Base-by-base conservation (phyloP, 2,113 vertebrate genomes). In the Corvus hawaiiensis region DNA sequence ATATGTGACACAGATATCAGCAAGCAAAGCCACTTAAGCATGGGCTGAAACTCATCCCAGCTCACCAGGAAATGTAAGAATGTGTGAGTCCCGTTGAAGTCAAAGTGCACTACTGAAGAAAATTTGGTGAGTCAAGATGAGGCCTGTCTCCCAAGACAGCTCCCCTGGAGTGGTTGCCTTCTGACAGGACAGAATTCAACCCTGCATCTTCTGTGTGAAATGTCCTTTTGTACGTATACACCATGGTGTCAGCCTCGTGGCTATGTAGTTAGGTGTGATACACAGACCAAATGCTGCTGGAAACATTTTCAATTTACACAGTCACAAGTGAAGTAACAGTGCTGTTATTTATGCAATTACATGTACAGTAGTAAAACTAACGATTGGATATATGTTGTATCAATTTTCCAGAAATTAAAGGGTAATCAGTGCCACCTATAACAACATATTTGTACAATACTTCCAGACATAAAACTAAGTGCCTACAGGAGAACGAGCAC, bases 281-380 rank as follows among this genome's bases (percentile, higher is more conserved):
- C 26, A 71, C 48, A 84, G 44, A 80, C 17, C 61, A 48, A 80
- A 88, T 21, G 15, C 52, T 88, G 39, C 52, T 63, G 59, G 78
- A 93, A 85, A 86, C 35, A 72, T 64, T 69, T 75, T 89, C 39
- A 92, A 49, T 84, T 83, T 92, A 87, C 27, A 77, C 28, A 90
- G 55, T 64, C 73, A 74, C 66, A 68, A 80, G n/a, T 46, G 64
- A 92, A 92, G 82, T 74, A 95, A 94, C 90, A 80, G 72, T 92
- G 68, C 52, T 10, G 39, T 93, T 95, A 87, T 64, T 78, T 83
- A 59, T 16, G 32, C 9, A 82, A 62, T 68, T 94, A 81, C 46
- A 51, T 44, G 39, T 90, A 94, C 93, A 94, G 93, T 87, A 96
- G 82, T 91, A 89, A 88, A 92, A 91, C 20, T 76, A 92, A 83